These are phyloP conservation scores for Sisor rabdophorus DNA, from an alignment of 2,113 vertebrate genomes.

Conservation along the genomic window DNA sequence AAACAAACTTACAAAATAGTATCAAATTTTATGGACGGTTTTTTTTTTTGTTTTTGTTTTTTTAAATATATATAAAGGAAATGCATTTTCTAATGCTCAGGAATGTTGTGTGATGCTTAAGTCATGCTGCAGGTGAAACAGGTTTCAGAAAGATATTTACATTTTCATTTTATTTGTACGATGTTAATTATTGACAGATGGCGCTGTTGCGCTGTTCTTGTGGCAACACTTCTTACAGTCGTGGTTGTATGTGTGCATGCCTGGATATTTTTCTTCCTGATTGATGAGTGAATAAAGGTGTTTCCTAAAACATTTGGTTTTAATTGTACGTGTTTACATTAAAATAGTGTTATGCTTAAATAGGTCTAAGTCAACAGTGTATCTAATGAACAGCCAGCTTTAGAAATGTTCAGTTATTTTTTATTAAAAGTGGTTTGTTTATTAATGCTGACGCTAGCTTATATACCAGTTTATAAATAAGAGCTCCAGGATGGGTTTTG, in stretches of 20 bases:
- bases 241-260: conserved; percentile 15
- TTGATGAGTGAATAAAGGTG: conserved; percentile 24
- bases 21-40: conserved; percentile 32
- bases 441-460: no score
- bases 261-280: neutral
- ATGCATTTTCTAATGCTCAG: conserved; percentile 48
- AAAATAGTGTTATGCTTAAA: no score
- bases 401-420: no score
- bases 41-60: conserved; percentile 30
- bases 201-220: conserved; percentile 14
- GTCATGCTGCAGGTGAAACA: conserved; percentile 1
- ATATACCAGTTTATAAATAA: no score
- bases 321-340: neutral
- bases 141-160: conserved; percentile 21
- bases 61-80: conserved; percentile 44
- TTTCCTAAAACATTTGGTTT: neutral
- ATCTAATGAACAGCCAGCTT: no score
- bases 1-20: conserved; percentile 30
- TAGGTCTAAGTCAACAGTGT: no score
- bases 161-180: conserved; percentile 31
- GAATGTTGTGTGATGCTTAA: conserved; percentile 37
- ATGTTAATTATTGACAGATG: conserved; percentile 3
- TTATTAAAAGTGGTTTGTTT: no score
- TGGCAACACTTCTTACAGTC: neutral
- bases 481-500: neutral